Evolutionary conservation across 92 coral and sea anemone species (phyloP).

Genomic region (Virgularia gustaviana): DNA sequence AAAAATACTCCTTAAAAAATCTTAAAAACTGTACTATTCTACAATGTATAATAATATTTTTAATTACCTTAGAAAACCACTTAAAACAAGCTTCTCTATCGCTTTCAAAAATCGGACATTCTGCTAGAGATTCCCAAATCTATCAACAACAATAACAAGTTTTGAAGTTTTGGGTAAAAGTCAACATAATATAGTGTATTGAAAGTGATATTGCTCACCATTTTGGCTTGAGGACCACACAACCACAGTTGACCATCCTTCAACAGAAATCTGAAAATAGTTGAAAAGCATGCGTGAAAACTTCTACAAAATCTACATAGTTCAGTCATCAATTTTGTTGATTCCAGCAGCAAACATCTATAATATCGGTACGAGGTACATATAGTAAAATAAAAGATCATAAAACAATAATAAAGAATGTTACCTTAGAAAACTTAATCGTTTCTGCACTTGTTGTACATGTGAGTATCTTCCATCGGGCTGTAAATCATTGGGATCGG

Average conservation of each 20-base stretch:
- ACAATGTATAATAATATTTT: too few relatives aligned
- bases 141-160: background rate
- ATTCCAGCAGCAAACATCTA: too few relatives aligned
- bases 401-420: background rate
- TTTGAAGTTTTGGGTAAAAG: background rate
- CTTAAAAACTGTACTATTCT: too few relatives aligned
- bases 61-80: constrained; percentile 99
- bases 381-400: too few relatives aligned
- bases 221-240: constrained; percentile 92
- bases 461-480: constrained; percentile 93
- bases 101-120: constrained; percentile 79
- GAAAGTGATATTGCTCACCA: constrained; percentile 52
- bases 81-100: constrained; percentile 97
- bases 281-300: background rate
- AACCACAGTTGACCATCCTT: constrained; percentile 98
- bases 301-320: background rate
- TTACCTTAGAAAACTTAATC: constrained; percentile 80
- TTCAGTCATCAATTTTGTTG: constrained; percentile 1
- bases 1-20: too few relatives aligned
- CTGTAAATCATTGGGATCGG: constrained; percentile 66
- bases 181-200: background rate
- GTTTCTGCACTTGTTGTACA: constrained; percentile 85
- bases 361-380: too few relatives aligned
- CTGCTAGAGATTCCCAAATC: constrained; percentile 98
- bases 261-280: constrained; percentile 73